Evolutionary conservation across 2,888 invertebrate species (phyloP).

Genomic region (Enoplolaimus lenunculus): DNA sequence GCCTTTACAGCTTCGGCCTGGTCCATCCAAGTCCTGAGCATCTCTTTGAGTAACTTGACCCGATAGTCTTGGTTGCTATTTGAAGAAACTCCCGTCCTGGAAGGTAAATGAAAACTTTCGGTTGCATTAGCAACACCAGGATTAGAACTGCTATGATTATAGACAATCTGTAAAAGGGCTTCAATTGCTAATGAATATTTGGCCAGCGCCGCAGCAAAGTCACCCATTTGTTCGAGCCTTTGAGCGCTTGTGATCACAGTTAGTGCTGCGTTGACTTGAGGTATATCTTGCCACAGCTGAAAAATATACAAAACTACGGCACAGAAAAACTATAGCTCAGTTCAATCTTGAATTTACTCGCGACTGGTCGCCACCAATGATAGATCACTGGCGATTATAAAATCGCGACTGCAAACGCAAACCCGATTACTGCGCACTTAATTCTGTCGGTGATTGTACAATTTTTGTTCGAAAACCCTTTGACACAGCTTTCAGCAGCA

Average conservation of each 20-base stretch:
- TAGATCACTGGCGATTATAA: too few relatives aligned
- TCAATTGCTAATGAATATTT: neutral
- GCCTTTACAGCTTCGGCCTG: conserved; percentile 15
- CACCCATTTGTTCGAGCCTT: neutral
- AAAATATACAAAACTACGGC: neutral
- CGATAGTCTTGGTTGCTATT: neutral
- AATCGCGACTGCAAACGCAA: too few relatives aligned
- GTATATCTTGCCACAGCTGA: neutral
- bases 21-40: neutral
- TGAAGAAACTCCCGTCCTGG: too few relatives aligned
- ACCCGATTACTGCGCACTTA: too few relatives aligned
- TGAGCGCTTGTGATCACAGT: neutral
- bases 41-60: neutral
- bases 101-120: neutral
- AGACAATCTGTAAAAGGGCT: neutral
- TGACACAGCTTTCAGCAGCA: too few relatives aligned
- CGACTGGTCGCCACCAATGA: too few relatives aligned
- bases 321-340: too few relatives aligned
- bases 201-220: neutral
- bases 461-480: too few relatives aligned
- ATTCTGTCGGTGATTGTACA: too few relatives aligned
- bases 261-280: neutral
- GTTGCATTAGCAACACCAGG: too few relatives aligned
- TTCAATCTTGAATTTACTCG: too few relatives aligned
- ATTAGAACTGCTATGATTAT: too few relatives aligned